These are phyloP conservation scores for Neodon shergylaensis DNA, from an alignment of 2,113 vertebrate genomes.

Conservation along the genomic window DNA sequence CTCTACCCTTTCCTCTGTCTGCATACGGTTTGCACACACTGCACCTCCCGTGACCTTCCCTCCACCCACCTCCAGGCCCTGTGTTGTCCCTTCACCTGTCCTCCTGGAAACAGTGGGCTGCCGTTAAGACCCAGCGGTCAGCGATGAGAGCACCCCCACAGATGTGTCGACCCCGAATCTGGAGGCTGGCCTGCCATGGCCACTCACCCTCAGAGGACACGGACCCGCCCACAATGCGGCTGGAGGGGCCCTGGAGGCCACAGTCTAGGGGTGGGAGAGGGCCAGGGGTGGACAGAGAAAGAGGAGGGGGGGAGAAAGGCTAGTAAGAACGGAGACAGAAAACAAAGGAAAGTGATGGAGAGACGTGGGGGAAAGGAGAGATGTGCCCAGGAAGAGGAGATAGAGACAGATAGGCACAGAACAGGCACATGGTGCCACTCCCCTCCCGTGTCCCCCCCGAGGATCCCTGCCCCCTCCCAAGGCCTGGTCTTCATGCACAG, in stretches of 20 bases:
- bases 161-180: constrained; percentile 90
- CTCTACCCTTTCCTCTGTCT: background rate
- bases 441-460: background rate
- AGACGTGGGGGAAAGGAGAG: background rate
- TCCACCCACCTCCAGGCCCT: background rate
- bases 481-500: background rate
- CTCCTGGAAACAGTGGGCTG: constrained; percentile 95
- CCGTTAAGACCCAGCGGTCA: constrained; percentile 94
- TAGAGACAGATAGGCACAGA: no score
- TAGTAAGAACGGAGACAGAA: background rate
- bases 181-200: constrained; percentile 97
- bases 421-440: rapidly evolving
- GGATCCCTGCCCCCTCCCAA: background rate
- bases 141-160: constrained; percentile 93
- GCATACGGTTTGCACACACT: rapidly evolving
- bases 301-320: background rate
- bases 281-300: background rate
- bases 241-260: constrained; percentile 89
- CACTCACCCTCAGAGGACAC: constrained; percentile 93
- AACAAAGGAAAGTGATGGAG: background rate
- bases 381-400: background rate
- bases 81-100: constrained; percentile 82
- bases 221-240: constrained; percentile 90
- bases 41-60: rapidly evolving
- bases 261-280: constrained; percentile 86